Evolutionary conservation across 2,888 invertebrate species (phyloP).

Genomic region (Pristionchus arcanus): DNA sequence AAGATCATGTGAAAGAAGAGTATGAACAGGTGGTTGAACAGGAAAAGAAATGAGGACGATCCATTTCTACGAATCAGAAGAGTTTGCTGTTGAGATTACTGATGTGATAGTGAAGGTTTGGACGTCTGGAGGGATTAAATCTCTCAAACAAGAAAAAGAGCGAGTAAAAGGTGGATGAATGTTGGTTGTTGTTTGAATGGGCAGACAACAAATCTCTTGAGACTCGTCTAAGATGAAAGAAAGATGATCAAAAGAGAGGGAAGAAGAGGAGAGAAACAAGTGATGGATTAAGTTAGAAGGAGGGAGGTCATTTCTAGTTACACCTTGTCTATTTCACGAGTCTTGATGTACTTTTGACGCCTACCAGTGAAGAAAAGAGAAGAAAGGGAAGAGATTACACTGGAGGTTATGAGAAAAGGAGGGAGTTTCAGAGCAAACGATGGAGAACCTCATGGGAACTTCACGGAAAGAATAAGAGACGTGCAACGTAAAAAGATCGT

Average conservation of each 20-base stretch:
- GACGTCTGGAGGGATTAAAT: background rate
- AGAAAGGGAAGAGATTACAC: background rate
- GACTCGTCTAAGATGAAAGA: slow-evolving; percentile 40
- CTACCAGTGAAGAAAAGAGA: background rate
- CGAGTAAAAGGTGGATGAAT: background rate
- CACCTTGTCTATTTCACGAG: background rate
- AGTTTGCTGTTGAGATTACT: slow-evolving; percentile 20
- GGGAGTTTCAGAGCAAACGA: background rate
- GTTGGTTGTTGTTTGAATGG: slow-evolving; percentile 26
- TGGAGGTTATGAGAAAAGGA: slow-evolving; percentile 11
- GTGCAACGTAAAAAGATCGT: slow-evolving; percentile 29
- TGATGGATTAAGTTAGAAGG: slow-evolving; percentile 1
- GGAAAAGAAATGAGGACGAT: background rate
- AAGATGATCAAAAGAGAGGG: slow-evolving; percentile 42
- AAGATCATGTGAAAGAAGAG: slow-evolving; percentile 24
- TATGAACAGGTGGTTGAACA: slow-evolving; percentile 23
- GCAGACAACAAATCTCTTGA: slow-evolving; percentile 28
- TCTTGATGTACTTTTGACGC: slow-evolving; percentile 38
- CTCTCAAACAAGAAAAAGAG: background rate
- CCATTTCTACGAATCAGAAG: background rate
- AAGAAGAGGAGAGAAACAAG: slow-evolving; percentile 1
- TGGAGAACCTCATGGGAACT: background rate
- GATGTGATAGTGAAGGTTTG: background rate
- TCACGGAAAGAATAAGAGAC: background rate
- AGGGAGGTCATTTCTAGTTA: slow-evolving; percentile 10